Conservation (phyloP, 2,888 invertebrate species). For the Palloptera scutellata region DNA sequence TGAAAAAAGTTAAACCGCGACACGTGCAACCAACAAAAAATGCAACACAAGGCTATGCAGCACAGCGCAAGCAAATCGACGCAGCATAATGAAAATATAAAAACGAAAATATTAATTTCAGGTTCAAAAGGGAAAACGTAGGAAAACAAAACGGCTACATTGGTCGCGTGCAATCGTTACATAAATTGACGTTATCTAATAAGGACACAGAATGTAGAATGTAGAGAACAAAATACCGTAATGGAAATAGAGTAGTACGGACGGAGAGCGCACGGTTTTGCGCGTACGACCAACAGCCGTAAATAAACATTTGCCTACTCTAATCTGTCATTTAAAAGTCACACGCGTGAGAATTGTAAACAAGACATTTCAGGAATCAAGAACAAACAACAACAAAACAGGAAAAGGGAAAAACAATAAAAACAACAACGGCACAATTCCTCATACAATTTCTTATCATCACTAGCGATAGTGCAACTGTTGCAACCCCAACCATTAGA, state of each 20-base stretch:
- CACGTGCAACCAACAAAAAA: slow-evolving; percentile 46
- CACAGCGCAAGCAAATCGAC: neutral
- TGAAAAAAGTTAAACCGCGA: slow-evolving; percentile 45
- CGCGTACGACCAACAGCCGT: slow-evolving; percentile 47
- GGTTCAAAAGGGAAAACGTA: slow-evolving; percentile 30
- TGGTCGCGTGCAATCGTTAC: slow-evolving; percentile 42
- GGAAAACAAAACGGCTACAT: slow-evolving; percentile 32
- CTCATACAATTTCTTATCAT: neutral
- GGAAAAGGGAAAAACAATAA: neutral
- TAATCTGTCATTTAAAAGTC: slow-evolving; percentile 65
- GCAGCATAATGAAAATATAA: slow-evolving; percentile 46
- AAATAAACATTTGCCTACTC: slow-evolving; percentile 61
- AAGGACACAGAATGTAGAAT: slow-evolving; percentile 36
- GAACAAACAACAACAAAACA: slow-evolving; percentile 22
- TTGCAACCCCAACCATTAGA: slow-evolving; percentile 26
- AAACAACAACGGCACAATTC: slow-evolving; percentile 1
- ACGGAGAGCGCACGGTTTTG: slow-evolving; percentile 2
- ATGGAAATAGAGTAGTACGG: slow-evolving; percentile 33
- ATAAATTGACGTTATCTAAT: slow-evolving; percentile 51
- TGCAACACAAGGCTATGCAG: neutral
- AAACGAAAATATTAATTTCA: slow-evolving; percentile 39
- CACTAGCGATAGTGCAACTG: slow-evolving; percentile 6
- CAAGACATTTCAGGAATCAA: slow-evolving; percentile 40
- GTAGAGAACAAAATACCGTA: slow-evolving; percentile 36
- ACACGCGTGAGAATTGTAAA: slow-evolving; percentile 64